These are phyloP conservation scores for Sphyrna mokarran DNA, from an alignment of 2,113 vertebrate species.

Conservation along the genomic window DNA sequence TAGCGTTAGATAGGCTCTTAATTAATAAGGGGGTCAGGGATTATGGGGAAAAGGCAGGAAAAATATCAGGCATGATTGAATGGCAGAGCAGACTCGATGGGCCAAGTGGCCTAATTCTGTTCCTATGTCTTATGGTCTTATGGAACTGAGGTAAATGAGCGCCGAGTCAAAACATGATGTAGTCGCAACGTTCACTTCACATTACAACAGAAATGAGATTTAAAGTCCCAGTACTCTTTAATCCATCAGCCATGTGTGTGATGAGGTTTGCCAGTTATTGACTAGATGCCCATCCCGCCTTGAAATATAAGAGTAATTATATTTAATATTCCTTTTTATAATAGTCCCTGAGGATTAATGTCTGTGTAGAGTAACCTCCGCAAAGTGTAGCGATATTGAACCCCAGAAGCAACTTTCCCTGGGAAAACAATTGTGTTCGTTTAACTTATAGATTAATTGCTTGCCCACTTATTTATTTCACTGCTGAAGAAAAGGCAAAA, in stretches of 20 bases:
- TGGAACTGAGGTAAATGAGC: background rate
- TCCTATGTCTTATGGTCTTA: too few relatives aligned
- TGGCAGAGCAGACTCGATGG: too few relatives aligned
- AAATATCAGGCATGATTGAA: too few relatives aligned
- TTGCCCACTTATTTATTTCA: background rate
- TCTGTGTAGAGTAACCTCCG: background rate
- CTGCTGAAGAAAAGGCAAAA: background rate
- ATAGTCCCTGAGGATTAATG: background rate
- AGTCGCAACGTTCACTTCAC: background rate
- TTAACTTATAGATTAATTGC: background rate
- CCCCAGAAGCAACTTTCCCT: background rate
- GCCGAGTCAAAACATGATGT: background rate
- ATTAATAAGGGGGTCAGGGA: too few relatives aligned
- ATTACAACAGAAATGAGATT: background rate
- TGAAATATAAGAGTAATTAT: background rate
- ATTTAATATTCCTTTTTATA: background rate
- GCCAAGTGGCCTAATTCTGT: too few relatives aligned
- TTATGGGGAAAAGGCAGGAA: too few relatives aligned
- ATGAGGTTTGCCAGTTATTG: background rate
- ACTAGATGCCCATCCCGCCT: background rate
- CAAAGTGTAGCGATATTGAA: background rate
- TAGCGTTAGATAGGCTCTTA: too few relatives aligned
- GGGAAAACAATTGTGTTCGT: background rate
- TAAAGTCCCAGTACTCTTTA: background rate
- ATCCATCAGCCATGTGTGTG: conserved; percentile 11